Conservation (phyloP, 2,888 invertebrate genomes). For the Andrena praecox region DNA sequence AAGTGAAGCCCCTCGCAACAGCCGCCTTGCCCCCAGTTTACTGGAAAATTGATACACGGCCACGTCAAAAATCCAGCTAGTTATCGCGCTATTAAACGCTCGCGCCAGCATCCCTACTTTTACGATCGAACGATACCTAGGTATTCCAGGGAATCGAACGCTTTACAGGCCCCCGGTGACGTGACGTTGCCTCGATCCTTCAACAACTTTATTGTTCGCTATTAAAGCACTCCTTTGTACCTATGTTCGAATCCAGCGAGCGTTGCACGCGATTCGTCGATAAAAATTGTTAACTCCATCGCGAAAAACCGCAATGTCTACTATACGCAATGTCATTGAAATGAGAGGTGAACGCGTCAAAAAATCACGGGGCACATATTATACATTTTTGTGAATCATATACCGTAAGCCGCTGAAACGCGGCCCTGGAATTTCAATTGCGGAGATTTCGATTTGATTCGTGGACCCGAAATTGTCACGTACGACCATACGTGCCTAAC, state of each 20-base stretch:
- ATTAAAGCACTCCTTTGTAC: slow-evolving; percentile 32
- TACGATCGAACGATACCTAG: slow-evolving; percentile 33
- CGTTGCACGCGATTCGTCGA: neutral
- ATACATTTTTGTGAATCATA: slow-evolving; percentile 19
- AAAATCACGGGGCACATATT: neutral
- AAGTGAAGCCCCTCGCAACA: slow-evolving; percentile 78
- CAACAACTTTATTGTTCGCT: slow-evolving; percentile 46
- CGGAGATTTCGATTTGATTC: slow-evolving; percentile 53
- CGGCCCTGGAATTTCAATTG: slow-evolving; percentile 60
- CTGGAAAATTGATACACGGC: slow-evolving; percentile 23
- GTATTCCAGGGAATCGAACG: slow-evolving; percentile 43
- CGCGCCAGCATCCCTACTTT: neutral
- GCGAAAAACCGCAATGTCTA: neutral
- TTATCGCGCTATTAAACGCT: neutral
- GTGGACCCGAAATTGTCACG: slow-evolving; percentile 59
- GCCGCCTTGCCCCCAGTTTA: neutral
- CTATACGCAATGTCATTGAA: neutral
- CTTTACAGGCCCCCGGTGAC: slow-evolving; percentile 52
- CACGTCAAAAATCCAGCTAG: neutral
- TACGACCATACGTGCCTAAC: slow-evolving; percentile 60
- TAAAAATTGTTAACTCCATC: slow-evolving; percentile 26
- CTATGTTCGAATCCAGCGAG: neutral
- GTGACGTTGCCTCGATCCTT: slow-evolving; percentile 32
- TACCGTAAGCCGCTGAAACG: slow-evolving; percentile 7
- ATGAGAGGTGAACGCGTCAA: no score